Percentiles rank a stretch among this genome's conserved stretches.
Conservation (phyloP, 1,140 invertebrate species). For the Sarcophaga peregrina region DNA sequence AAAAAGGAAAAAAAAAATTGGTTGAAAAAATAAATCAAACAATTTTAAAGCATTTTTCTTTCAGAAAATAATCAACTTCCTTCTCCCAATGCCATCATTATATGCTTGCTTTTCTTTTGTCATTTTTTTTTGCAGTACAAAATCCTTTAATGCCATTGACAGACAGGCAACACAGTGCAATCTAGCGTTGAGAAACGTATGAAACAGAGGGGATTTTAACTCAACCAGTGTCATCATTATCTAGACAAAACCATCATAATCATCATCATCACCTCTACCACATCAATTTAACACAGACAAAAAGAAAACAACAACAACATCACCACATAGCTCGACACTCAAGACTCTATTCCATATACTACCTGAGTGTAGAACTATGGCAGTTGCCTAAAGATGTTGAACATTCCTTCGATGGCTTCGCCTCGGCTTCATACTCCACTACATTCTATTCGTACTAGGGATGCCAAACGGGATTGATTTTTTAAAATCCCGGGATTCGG, state of each 20-base stretch:
- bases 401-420: no score
- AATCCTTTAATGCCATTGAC: constrained; percentile 14
- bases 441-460: no score
- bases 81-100: no score
- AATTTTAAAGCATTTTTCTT: neutral
- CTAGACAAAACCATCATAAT: constrained; percentile 22
- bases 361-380: no score
- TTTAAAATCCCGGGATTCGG: no score
- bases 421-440: neutral
- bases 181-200: neutral
- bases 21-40: neutral
- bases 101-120: neutral
- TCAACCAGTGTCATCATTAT: constrained; percentile 24
- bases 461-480: no score
- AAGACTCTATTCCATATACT: no score
- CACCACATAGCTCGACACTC: no score
- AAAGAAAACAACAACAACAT: no score
- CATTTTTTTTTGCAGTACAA: neutral
- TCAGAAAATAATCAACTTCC: neutral
- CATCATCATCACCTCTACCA: neutral
- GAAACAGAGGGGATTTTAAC: neutral
- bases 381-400: no score
- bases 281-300: no score
- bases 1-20: neutral
- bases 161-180: neutral